Conservation (phyloP, 2,888 invertebrate genomes). For the Hypomecis punctinalis region DNA sequence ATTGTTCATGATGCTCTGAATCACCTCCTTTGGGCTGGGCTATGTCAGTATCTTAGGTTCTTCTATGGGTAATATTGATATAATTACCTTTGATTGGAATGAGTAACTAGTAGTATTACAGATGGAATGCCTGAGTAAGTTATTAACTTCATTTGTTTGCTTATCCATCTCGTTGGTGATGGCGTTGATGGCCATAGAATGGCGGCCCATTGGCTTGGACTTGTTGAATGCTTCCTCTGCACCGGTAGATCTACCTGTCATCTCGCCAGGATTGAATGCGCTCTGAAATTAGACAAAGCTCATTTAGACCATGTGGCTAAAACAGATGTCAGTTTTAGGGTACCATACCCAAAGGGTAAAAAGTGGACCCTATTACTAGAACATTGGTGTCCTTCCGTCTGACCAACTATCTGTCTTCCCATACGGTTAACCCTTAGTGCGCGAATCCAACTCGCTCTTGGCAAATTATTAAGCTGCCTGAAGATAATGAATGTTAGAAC, state of each 20-base stretch:
- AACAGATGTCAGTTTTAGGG: no score
- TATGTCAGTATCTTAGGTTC: not conserved
- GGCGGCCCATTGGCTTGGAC: conserved; percentile 51
- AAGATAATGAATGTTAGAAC: no score
- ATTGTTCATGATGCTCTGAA: no score
- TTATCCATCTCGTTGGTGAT: conserved; percentile 67
- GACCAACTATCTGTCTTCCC: no score
- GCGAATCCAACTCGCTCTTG: no score
- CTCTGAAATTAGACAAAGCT: conserved; percentile 57
- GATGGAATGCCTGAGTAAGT: conserved; percentile 76
- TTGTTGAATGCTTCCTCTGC: conserved; percentile 55
- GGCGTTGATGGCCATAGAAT: conserved; percentile 63
- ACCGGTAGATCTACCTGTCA: conserved; percentile 77
- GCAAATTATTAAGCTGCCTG: no score
- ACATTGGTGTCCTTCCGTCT: no score
- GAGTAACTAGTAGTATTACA: conserved; percentile 63
- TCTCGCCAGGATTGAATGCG: conserved; percentile 74
- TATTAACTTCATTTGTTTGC: conserved; percentile 68
- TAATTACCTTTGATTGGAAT: conserved; percentile 71
- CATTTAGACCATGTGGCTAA: not conserved
- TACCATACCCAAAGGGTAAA: no score
- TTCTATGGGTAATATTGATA: not conserved
- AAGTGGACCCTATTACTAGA: no score
- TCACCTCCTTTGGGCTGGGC: no score
- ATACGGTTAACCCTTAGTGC: no score